Percentiles rank a stretch among this genome's conserved stretches.
Evolutionary conservation across 2,888 invertebrate genomes (phyloP).

Genomic region (Hypomecis atomaria): DNA sequence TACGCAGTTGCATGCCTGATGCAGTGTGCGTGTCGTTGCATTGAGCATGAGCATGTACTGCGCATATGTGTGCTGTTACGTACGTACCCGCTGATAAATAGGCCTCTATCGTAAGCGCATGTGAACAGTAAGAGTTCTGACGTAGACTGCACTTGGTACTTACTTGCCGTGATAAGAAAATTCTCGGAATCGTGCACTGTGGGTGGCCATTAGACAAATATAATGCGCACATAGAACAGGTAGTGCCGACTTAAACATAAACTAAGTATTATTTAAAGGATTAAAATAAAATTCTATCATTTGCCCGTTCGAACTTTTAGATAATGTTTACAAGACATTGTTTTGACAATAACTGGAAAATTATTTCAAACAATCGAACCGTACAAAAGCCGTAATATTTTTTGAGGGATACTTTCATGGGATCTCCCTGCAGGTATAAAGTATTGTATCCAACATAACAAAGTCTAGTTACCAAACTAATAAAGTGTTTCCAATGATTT

Average conservation of each 20-base stretch:
- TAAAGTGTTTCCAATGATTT: background rate
- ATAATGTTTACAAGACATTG: too few species aligned
- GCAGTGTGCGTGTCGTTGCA: constrained; percentile 52
- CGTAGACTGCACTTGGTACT: constrained; percentile 1
- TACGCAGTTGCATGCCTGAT: constrained; percentile 71
- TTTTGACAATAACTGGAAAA: too few species aligned
- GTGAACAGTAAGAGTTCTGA: constrained; percentile 42
- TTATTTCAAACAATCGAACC: too few species aligned
- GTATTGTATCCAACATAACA: too few species aligned
- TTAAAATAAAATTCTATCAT: too few species aligned
- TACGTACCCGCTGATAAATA: constrained; percentile 55
- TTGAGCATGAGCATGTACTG: constrained; percentile 52
- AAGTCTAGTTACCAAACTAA: background rate
- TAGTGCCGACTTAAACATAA: too few species aligned
- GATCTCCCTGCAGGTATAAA: too few species aligned
- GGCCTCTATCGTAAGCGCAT: constrained; percentile 45
- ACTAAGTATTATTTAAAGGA: too few species aligned
- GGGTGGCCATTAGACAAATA: background rate
- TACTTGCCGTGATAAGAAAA: background rate
- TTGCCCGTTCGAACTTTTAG: too few species aligned
- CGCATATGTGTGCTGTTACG: constrained; percentile 45
- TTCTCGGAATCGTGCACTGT: constrained; percentile 2
- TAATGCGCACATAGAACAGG: too few species aligned
- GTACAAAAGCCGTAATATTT: too few species aligned
- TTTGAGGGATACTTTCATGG: too few species aligned